Percentiles rank a stretch among this genome's conserved stretches.
These are phyloP conservation scores for Asbolus verrucosus DNA, from an alignment of 1,140 invertebrate genomes.

Conservation along the genomic window DNA sequence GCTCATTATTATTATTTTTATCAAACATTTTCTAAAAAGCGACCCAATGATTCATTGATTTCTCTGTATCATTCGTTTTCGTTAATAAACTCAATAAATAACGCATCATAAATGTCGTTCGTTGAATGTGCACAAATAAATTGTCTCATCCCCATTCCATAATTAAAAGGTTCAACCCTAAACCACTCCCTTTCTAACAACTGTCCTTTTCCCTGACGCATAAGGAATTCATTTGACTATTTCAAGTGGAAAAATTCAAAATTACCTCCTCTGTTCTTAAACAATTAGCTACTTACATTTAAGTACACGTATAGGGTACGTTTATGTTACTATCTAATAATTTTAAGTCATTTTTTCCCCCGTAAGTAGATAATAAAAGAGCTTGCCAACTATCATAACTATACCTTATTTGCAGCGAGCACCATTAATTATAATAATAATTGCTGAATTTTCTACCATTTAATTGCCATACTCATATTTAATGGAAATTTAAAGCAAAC, in stretches of 20 bases:
- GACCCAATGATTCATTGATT: too few relatives aligned
- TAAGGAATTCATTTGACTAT: conserved; percentile 35
- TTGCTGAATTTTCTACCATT: conserved; percentile 2
- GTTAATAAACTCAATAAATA: conserved; percentile 32
- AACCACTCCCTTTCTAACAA: conserved; percentile 23
- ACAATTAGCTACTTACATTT: conserved; percentile 12
- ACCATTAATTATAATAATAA: conserved; percentile 21
- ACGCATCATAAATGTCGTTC: conserved; percentile 4
- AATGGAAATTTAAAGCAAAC: conserved; percentile 25
- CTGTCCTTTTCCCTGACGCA: conserved; percentile 36
- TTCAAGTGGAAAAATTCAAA: not conserved
- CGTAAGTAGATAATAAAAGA: conserved; percentile 16
- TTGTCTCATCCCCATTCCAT: conserved; percentile 38
- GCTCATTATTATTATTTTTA: conserved; percentile 26
- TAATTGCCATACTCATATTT: conserved; percentile 18
- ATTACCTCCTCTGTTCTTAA: conserved; percentile 19
- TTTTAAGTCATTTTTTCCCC: not conserved
- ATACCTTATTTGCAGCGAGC: not conserved
- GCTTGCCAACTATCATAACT: not conserved
- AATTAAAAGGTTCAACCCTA: conserved; percentile 42
- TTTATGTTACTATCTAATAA: conserved; percentile 13
- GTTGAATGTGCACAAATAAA: conserved; percentile 30
- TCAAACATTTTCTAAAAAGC: not conserved
- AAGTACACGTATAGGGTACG: not conserved
- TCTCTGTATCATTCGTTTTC: conserved; percentile 1